A percentile compares a stretch with the other conserved stretches of the same genome.
Evolutionary conservation across 2,797 vertebrate species (phyloP).

Genomic region (Falco concolor): DNA sequence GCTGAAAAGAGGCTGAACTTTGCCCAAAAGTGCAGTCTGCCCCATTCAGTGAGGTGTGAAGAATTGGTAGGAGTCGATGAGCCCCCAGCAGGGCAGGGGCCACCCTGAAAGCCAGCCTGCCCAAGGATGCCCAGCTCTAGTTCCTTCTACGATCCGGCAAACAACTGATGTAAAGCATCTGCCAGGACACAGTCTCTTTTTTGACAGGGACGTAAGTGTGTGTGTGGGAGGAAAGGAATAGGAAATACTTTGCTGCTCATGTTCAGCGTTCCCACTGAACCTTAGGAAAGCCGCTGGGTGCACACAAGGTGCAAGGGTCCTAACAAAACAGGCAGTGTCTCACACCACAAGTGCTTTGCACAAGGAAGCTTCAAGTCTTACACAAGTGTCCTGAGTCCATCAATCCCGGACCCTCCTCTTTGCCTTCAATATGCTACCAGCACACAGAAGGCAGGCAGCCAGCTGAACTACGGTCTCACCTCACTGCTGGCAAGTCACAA

Average conservation of each 20-base stretch:
- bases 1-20: not conserved
- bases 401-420: not conserved
- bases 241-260: not conserved
- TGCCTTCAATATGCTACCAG: not conserved
- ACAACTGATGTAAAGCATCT: not conserved
- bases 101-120: not conserved
- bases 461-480: not conserved
- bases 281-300: not conserved
- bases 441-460: not conserved
- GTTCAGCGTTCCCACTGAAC: not conserved
- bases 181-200: not conserved
- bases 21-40: not conserved
- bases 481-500: not conserved
- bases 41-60: not conserved
- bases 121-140: not conserved
- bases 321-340: not conserved
- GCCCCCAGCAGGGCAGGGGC: not conserved
- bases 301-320: too few relatives aligned
- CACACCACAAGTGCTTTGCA: not conserved
- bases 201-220: not conserved
- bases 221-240: not conserved
- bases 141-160: not conserved
- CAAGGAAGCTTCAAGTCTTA: not conserved
- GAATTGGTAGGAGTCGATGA: not conserved
- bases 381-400: not conserved